Percentiles rank a stretch among this genome's conserved stretches.
phyloP scores from a whole-genome alignment of 2,888 invertebrate species.

The Frankliniella intonsa region DNA sequence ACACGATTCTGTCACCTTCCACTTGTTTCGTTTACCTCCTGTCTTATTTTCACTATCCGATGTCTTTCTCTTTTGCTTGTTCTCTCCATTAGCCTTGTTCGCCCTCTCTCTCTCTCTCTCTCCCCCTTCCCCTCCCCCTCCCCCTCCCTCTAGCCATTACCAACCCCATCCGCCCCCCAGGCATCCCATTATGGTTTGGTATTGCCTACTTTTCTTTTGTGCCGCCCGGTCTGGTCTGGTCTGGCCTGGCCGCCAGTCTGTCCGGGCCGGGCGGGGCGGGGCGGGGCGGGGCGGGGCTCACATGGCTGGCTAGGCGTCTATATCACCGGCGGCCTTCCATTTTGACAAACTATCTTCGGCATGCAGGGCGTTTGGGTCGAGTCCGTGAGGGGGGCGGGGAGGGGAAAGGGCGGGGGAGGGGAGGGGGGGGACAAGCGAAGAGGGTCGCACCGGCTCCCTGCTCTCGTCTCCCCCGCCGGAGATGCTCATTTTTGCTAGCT shows the following conservation, averaged over 20 bases:
- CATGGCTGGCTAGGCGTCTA: background rate
- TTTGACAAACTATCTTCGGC: constrained; percentile 17
- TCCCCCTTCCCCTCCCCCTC: background rate
- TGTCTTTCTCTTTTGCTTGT: background rate
- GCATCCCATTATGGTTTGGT: background rate
- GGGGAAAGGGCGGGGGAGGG: background rate
- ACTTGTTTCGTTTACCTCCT: too few species aligned
- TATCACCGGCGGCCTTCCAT: background rate
- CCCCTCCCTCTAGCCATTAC: background rate
- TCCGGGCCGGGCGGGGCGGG: too few species aligned
- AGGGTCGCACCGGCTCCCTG: background rate
- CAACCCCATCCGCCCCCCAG: background rate
- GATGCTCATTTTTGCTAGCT: background rate
- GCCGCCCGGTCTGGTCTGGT: too few species aligned
- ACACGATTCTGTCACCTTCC: too few species aligned
- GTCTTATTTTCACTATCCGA: background rate
- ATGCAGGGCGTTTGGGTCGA: background rate
- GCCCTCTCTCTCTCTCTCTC: background rate
- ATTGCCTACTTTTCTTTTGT: too few species aligned
- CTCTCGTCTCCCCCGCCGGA: background rate
- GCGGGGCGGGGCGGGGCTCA: too few species aligned
- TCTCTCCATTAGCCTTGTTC: background rate
- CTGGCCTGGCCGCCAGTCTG: too few species aligned
- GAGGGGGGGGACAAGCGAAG: background rate
- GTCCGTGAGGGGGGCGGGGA: too few species aligned